A percentile compares a stretch with the other conserved stretches of the same genome.
phyloP scores from a whole-genome alignment of 2,888 invertebrate genomes.

The Cephus nigrinus region DNA sequence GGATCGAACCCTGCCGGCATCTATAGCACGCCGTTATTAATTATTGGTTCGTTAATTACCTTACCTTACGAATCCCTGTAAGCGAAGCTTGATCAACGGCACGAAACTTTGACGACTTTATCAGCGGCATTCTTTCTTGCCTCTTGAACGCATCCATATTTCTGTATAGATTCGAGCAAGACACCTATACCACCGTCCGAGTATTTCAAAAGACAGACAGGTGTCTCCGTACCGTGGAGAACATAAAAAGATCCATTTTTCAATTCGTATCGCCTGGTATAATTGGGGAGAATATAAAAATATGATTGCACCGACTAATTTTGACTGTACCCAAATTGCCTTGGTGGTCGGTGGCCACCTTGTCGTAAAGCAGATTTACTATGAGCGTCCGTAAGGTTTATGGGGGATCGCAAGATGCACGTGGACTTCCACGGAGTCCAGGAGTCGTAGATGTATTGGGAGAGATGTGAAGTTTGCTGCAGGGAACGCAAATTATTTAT shows the following conservation, averaged over 20 bases:
- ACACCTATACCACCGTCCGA: background rate
- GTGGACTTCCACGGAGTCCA: background rate
- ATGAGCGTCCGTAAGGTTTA: constrained; percentile 51
- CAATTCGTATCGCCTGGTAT: constrained; percentile 11
- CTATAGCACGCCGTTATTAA: constrained; percentile 42
- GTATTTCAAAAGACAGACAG: background rate
- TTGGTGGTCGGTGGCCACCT: constrained; percentile 42
- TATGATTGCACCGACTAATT: constrained; percentile 50
- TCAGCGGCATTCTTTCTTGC: background rate
- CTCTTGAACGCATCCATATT: background rate
- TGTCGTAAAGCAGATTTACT: constrained; percentile 8
- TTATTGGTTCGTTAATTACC: constrained; percentile 50
- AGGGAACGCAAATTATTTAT: constrained; percentile 43
- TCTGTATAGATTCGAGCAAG: background rate
- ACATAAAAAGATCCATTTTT: background rate
- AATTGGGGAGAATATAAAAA: constrained; percentile 46
- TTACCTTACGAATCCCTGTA: constrained; percentile 20
- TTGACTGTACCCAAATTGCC: constrained; percentile 39
- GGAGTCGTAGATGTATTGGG: background rate
- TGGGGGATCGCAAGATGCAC: constrained; percentile 46
- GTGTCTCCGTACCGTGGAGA: background rate
- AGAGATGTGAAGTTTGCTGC: constrained; percentile 20
- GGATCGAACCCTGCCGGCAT: constrained; percentile 14
- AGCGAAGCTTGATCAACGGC: background rate
- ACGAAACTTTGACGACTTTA: constrained; percentile 1